Evolutionary conservation across 2,797 vertebrate genomes (phyloP), one percentile per base, ranked within the genome.

Genomic region (Todus mexicanus): DNA sequence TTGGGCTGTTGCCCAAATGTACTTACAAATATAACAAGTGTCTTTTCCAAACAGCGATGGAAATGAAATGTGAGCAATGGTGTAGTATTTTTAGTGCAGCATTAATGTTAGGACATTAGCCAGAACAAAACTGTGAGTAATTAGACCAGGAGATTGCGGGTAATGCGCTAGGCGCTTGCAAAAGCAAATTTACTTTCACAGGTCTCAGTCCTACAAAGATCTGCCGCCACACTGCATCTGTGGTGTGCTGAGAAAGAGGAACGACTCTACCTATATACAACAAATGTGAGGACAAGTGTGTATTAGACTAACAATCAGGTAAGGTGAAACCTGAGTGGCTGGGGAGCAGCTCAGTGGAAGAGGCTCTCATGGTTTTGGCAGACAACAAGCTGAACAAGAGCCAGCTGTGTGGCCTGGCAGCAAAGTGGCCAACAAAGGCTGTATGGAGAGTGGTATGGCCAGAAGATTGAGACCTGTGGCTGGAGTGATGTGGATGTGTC

Each of bases 1-100:
- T 77, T 89, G 94, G 82, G 89, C 71, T 17, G 27, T 72, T 84
- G 59, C 33, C 85, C 83, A 96, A 74, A 85, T 69, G 54, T 83
- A 69, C 37, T 90, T 83, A 89, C 70, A 94, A 92, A 82, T 89
- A 84, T 90, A 93, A 90, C 37, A 23, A 91, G 29, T 47, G 17
- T 80, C 45, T 93, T 92, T 87, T 76, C 45, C 61, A 74, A 91
- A 83, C 40, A 70, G 54, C 47, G 71, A 84, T 84, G 60, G 66
- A 92, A 94, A 88, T 82, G 75, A 84, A 85, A 75, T 84, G 45
- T 71, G 59, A 93, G 63, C 47, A 73, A 60, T 66, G 45, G 16
- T 72, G 31, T 47, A 68, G 10, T 72, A 72, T 80, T 95, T 96
- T 82, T 69, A 90, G 50, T 16, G 16, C 45, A 79, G 17, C 37